Percentiles rank a stretch among this genome's conserved stretches.
These are phyloP conservation scores for Eumerus sabulonum DNA, from an alignment of 2,888 invertebrate genomes.

Conservation along the genomic window DNA sequence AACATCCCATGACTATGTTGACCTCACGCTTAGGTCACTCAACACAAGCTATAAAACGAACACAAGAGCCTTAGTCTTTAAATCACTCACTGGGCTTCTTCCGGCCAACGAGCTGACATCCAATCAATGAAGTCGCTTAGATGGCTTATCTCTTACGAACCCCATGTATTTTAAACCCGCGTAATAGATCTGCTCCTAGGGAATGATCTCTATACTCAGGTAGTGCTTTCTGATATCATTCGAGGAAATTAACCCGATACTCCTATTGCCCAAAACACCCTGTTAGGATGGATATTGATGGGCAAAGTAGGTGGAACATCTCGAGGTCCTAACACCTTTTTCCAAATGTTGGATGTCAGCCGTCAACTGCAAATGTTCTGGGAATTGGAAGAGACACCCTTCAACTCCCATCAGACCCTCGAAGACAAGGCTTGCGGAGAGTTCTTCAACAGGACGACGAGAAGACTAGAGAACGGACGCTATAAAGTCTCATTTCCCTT, in stretches of 20 bases:
- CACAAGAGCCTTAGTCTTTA: too few relatives aligned
- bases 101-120: not conserved
- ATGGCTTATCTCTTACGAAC: conserved; percentile 13
- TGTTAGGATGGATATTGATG: conserved; percentile 19
- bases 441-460: conserved; percentile 1
- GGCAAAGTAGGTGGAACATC: conserved; percentile 6
- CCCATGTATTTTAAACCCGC: conserved; percentile 1
- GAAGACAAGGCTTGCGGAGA: conserved; percentile 3
- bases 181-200: conserved; percentile 26
- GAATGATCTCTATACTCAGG: conserved; percentile 8
- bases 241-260: not conserved
- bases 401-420: not conserved
- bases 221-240: conserved; percentile 14
- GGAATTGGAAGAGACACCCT: conserved; percentile 16
- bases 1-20: too few relatives aligned
- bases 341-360: not conserved
- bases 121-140: conserved; percentile 11
- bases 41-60: too few relatives aligned
- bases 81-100: conserved; percentile 10
- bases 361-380: conserved; percentile 21
- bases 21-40: too few relatives aligned
- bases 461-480: conserved; percentile 10
- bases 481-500: conserved; percentile 22
- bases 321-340: not conserved
- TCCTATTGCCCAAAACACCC: conserved; percentile 33